Percentiles rank a stretch among this genome's conserved stretches.
Evolutionary conservation across 1,140 invertebrate genomes (phyloP).

Genomic region (Danaus plexippus): DNA sequence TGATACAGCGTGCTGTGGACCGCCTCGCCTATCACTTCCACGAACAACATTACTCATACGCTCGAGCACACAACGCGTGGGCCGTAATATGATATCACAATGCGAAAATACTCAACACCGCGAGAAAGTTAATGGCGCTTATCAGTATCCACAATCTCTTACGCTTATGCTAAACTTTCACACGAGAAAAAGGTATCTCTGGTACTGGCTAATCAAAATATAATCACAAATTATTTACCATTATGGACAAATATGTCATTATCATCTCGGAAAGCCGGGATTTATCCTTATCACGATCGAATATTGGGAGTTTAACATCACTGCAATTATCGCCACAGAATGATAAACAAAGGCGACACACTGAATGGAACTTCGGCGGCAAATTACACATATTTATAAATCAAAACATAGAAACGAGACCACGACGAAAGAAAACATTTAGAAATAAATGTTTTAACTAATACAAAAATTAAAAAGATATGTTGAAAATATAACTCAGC

Average conservation of each 20-base stretch:
- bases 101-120: constrained; percentile 73
- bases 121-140: constrained; percentile 74
- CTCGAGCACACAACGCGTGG: constrained; percentile 64
- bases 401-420: constrained; percentile 61
- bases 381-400: constrained; percentile 78
- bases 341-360: constrained; percentile 77
- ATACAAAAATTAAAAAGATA: constrained; percentile 67
- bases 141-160: constrained; percentile 72
- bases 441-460: constrained; percentile 66
- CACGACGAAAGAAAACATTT: constrained; percentile 69
- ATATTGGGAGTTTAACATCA: constrained; percentile 74
- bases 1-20: constrained; percentile 50
- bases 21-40: constrained; percentile 66
- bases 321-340: constrained; percentile 73
- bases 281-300: constrained; percentile 73
- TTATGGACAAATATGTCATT: constrained; percentile 69
- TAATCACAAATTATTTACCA: constrained; percentile 57
- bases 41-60: constrained; percentile 70
- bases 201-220: constrained; percentile 31
- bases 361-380: constrained; percentile 77
- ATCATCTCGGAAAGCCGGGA: constrained; percentile 70
- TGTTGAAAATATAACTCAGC: constrained; percentile 69
- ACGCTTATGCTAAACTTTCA: constrained; percentile 71
- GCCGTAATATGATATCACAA: constrained; percentile 73
- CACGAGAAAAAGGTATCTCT: constrained; percentile 62